Base-by-base conservation (phyloP, 2,888 invertebrate species). In the Epsilonema sp. region DNA sequence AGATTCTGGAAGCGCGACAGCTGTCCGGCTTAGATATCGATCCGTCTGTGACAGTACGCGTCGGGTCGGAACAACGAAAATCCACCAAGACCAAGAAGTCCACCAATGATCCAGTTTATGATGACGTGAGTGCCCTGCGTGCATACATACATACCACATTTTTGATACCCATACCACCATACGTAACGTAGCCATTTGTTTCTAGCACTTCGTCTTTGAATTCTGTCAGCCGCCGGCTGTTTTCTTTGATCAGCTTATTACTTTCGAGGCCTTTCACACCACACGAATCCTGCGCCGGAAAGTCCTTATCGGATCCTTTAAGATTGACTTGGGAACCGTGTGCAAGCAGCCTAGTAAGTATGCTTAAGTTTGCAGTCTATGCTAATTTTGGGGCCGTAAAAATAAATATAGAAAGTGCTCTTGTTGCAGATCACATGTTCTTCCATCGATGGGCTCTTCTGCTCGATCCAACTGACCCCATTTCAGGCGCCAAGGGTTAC, bases 161-260 rank as follows among this genome's bases (percentile, higher is more conserved):
- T n/a, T n/a, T n/a, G n/a, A n/a, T n/a, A n/a, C n/a, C n/a, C n/a
- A n/a, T n/a, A n/a, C n/a, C n/a, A n/a, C n/a, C n/a, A n/a, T n/a
- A n/a, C n/a, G n/a, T n/a, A n/a, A n/a, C n/a, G n/a, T n/a, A n/a
- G n/a, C n/a, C n/a, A 2, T 23, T 52, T 50, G 45, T 42, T 76
- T 75, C 53, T 79, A 86, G 86, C 86, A 86, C 67, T 86, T 86
- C 69, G 85, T 86, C 49, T 87, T 86, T 70, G 85, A 86, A 69
- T 86, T 86, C 70, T 83, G 84, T 69, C 82, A 84, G 80, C 80
- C 86, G 3, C 81, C 83, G 1, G 76, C 83, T 36, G 82, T 85
- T 82, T 74, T 87, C 53, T 82, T 86, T 63, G 86, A 87, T 70
- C 85, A 85, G 70, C 84, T 86, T 55, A 84, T 87, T 57, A 81